These are phyloP conservation scores for Semotilus atromaculatus DNA, from an alignment of 2,797 vertebrate species.

Conservation along the genomic window DNA sequence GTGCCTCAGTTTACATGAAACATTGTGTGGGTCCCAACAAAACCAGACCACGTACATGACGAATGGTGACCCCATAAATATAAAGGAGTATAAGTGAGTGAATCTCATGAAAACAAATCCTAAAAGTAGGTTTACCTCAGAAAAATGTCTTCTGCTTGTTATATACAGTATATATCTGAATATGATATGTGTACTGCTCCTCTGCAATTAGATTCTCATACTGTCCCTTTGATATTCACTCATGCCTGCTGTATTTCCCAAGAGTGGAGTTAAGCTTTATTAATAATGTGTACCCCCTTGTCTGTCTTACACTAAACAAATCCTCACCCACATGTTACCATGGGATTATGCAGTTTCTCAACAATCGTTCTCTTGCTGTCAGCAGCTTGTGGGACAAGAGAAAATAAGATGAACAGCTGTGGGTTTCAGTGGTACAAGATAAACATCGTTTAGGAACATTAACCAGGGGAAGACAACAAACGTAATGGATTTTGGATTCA, in stretches of 20 bases:
- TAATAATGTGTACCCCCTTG: slow-evolving; percentile 3
- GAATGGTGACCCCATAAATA: not conserved
- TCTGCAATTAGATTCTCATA: not conserved
- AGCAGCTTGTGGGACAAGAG: slow-evolving; percentile 19
- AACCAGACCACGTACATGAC: not conserved
- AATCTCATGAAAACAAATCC: not conserved
- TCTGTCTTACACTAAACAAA: slow-evolving; percentile 23
- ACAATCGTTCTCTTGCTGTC: not conserved
- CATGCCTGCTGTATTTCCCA: slow-evolving; percentile 16
- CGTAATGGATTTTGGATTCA: slow-evolving; percentile 13
- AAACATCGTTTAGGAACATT: slow-evolving; percentile 25
- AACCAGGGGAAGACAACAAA: slow-evolving; percentile 12
- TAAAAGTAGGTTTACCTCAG: not conserved
- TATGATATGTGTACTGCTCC: not conserved
- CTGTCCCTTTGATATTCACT: slow-evolving; percentile 12
- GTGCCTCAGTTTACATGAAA: not conserved
- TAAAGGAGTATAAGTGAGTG: not conserved
- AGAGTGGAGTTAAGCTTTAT: slow-evolving; percentile 9
- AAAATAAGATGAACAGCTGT: slow-evolving; percentile 20
- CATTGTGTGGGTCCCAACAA: not conserved
- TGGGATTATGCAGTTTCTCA: not conserved
- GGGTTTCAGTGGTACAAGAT: slow-evolving; percentile 31
- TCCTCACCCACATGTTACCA: slow-evolving; percentile 7
- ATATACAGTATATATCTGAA: not conserved
- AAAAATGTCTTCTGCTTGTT: not conserved